A percentile compares a stretch with the other conserved stretches of the same genome.
Conservation (phyloP, 2,113 vertebrate species). For the Eubucco bourcierii region DNA sequence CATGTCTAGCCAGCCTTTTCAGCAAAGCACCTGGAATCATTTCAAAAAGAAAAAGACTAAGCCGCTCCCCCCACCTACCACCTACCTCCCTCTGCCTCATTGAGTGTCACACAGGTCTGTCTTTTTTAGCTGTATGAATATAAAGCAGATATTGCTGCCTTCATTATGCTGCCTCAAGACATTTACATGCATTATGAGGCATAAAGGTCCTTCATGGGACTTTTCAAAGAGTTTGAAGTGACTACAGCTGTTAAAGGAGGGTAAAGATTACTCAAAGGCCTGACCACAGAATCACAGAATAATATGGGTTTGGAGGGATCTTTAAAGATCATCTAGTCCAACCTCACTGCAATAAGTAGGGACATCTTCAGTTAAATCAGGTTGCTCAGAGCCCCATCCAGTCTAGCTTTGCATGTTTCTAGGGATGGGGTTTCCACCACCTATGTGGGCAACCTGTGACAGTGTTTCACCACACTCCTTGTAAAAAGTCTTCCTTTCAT, state of each 20-base stretch:
- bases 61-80: not conserved
- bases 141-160: not conserved
- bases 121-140: not conserved
- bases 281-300: too few relatives aligned
- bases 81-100: not conserved
- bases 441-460: not conserved
- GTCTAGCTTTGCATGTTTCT: not conserved
- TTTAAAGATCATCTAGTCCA: not conserved
- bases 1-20: not conserved
- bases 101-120: not conserved
- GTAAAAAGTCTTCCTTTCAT: not conserved
- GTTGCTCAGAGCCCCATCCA: not conserved
- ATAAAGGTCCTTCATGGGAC: fast-evolving
- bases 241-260: not conserved
- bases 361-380: not conserved
- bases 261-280: not conserved
- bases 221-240: not conserved
- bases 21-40: not conserved
- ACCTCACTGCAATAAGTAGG: not conserved
- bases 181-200: not conserved
- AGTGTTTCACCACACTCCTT: not conserved
- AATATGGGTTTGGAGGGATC: not conserved
- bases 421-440: not conserved
- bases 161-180: not conserved
- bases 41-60: not conserved